Base-by-base conservation (phyloP, 1,140 invertebrate species). In the Adelges cooleyi region DNA sequence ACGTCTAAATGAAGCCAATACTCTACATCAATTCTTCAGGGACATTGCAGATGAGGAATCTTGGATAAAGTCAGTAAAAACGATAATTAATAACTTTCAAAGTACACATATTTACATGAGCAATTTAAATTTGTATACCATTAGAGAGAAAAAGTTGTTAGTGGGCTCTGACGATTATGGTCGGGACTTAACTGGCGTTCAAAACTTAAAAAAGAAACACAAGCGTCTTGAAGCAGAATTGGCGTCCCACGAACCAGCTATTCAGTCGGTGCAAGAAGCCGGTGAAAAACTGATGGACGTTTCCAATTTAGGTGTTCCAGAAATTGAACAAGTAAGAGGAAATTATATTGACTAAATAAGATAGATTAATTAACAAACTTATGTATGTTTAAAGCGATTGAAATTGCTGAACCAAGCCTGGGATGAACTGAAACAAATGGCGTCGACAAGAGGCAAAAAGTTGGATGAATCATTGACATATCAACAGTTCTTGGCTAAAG, bases 41-140 rank as follows among this genome's bases (percentile, higher is more conserved):
- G 96, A 99, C 74, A 98, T 99, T 74, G 95, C 96, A 69, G 96
- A 99, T 75, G 96, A 99, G 76, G 96, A 99, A 76, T 95, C 92
- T n/a, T 99, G 96, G 96, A 99, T 99, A 73, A 98, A 98, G 84
- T 86, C 70, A 75, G 79, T 76, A 40, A 40, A 25, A 22, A 33
- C 56, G 20, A 68, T 17, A 5, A 51, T 68, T 40, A 53, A 66
- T 68, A 33, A n/a, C 38, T 40, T n/a, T n/a, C n/a, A n/a, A n/a
- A n/a, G n/a, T n/a, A n/a, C n/a, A n/a, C n/a, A n/a, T n/a, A n/a
- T n/a, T n/a, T n/a, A n/a, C n/a, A n/a, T n/a, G n/a, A n/a, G n/a
- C n/a, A n/a, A n/a, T n/a, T n/a, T n/a, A n/a, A n/a, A n/a, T n/a
- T n/a, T 36, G 25, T 27, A 10, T 38, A 2, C 46, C 29, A 6